A percentile compares a stretch with the other conserved stretches of the same genome.
These are phyloP conservation scores for Temnothorax longispinosus DNA, from an alignment of 1,140 invertebrate species.

Conservation along the genomic window DNA sequence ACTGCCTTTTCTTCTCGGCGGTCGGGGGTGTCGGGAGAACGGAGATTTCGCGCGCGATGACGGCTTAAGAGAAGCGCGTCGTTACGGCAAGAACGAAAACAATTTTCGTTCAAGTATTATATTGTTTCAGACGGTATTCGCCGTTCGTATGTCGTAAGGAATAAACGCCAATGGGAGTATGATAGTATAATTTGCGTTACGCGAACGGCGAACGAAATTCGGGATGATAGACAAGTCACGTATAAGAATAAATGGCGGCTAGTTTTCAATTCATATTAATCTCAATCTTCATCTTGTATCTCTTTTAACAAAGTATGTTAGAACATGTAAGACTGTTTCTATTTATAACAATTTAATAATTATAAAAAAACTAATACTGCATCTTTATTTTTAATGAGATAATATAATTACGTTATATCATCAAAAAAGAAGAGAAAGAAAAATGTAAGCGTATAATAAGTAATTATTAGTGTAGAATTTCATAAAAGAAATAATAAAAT, in stretches of 20 bases:
- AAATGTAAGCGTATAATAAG: neutral
- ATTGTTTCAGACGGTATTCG: slow-evolving; percentile 35
- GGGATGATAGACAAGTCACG: slow-evolving; percentile 9
- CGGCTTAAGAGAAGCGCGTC: slow-evolving; percentile 46
- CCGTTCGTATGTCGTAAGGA: slow-evolving; percentile 3
- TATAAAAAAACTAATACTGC: neutral
- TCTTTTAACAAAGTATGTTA: neutral
- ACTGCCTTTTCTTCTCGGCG: slow-evolving; percentile 44
- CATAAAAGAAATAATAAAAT: neutral
- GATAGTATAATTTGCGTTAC: neutral
- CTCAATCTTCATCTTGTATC: neutral
- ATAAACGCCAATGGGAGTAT: neutral
- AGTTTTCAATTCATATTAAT: neutral
- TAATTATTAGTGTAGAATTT: neutral
- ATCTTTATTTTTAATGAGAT: neutral
- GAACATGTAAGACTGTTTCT: neutral
- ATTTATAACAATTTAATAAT: neutral
- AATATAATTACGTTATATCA: neutral
- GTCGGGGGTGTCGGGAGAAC: slow-evolving; percentile 16
- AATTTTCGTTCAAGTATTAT: slow-evolving; percentile 42
- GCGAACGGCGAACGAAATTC: neutral
- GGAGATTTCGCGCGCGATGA: slow-evolving; percentile 59
- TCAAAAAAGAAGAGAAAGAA: neutral
- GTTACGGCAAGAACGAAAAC: slow-evolving; percentile 46
- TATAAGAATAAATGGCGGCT: neutral